phyloP scores from a whole-genome alignment of 35 echinoderm and acorn worm species.

The Ophiothrix spiculata region DNA sequence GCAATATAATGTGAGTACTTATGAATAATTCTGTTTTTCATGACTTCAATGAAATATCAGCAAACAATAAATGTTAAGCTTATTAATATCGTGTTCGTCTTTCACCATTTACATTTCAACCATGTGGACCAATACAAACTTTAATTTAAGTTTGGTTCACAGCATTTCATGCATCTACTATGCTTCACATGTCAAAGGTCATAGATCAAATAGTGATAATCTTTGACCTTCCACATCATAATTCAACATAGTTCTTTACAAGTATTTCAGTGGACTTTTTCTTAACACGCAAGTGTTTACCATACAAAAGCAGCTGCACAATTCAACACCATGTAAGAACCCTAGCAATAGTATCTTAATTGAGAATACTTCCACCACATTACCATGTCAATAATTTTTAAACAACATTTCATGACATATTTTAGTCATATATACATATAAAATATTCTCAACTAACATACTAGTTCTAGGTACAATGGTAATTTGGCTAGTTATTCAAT shows the following conservation, averaged over 20 bases:
- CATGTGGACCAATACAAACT: background rate
- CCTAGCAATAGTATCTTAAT: background rate
- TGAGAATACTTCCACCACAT: background rate
- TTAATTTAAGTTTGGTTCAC: background rate
- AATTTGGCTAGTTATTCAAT: background rate
- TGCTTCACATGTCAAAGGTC: background rate
- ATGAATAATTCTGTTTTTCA: no score
- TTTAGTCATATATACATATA: constrained; percentile 10
- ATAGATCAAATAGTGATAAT: background rate
- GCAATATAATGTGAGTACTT: background rate
- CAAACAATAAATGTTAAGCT: background rate
- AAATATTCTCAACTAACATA: background rate
- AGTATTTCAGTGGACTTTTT: constrained; percentile 3
- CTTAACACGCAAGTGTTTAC: background rate
- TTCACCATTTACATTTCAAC: background rate
- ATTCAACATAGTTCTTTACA: background rate
- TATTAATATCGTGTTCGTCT: background rate
- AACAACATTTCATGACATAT: background rate
- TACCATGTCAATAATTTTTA: background rate
- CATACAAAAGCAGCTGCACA: constrained; percentile 4
- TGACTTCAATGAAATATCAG: background rate
- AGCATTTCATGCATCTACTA: constrained; percentile 8
- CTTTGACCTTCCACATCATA: background rate
- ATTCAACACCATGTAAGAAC: background rate
- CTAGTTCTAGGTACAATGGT: background rate